Base-by-base conservation (phyloP, 92 coral and sea anemone species). In the Anthopleura xanthogrammica region DNA sequence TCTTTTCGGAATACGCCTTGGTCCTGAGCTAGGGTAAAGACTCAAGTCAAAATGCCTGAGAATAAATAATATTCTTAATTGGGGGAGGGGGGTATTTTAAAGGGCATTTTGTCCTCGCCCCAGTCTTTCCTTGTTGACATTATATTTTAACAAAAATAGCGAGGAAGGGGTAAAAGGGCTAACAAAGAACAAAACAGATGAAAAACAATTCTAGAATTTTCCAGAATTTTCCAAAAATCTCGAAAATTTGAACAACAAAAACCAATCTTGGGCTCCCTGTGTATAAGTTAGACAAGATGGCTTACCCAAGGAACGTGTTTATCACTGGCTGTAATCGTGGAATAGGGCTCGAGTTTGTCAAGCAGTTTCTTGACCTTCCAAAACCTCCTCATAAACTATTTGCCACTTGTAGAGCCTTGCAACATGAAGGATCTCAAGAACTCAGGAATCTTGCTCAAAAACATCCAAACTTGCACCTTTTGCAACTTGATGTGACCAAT, bases 241-340 rank as follows among this genome's bases (percentile, higher is more conserved):
- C 22, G 90, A 83, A 19, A 3, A 9, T 46, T 5, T 9, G 36
- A 29, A 29, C 36, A 29, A 46, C 9, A 9, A 56, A 56, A 56
- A 56, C 16, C 12, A 3, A 10, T 4, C 52, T 36, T 72, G 46
- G 20, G 22, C 12, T 43, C 22, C 70, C 62, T 56, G 62, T 56
- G 71, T 58, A 73, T 81, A 78, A 86, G 89, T 46, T 46, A 46
- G 50, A 46, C 50, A 46, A 46, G 50, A 46, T 46, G 50, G 50
- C 5, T 5, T 5, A 46, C 50, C 50, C 3, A 7, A 72, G 72
- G 20, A 79, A 89, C 41, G 92, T 94, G n/a, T 80, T 94, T 52
- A 92, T 94, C 36, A 92, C 93, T n/a, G 98, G 98, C 24, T 85
- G 92, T 57, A 90, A 88, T 87, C 90, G 95, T 41, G 98, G 98